Base-by-base conservation (phyloP, 2,888 invertebrate species). In the Psococerastis gibbosa region DNA sequence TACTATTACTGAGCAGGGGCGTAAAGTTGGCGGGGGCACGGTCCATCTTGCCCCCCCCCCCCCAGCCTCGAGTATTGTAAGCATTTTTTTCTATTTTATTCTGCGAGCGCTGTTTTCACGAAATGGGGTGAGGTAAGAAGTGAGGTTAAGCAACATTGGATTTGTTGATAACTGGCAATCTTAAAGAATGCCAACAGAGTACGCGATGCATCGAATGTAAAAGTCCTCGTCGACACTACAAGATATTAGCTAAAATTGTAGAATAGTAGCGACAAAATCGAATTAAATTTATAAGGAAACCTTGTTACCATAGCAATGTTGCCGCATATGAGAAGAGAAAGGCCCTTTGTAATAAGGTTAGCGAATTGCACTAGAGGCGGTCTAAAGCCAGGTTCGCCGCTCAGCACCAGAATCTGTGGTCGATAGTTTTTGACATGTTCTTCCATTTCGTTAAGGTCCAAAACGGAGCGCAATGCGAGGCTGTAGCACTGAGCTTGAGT, bases 341-440 rank as follows among this genome's bases (percentile, higher is more conserved):
- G 78, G 51, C 85, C 75, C 60, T 92, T 94, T 9, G 94, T 94
- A 50, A 98, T 81, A 52, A 85, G 72, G 57, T 82, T 75, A 1
- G 82, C 92, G 52, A 98, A 78, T 61, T 95, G 92, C 1, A 95
- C 70, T 0, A 98, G 67, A 1, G 89, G 82, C 1, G 94, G 92
- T 23, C 97, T 68, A 2, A 74, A 67, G 48, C 78, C 77, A 0
- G 94, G 91, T 47, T 78, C 66, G 1, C 94, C 95, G 2, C 80
- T 73, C 32, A 97, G 66, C 23, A 92, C 81, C 53, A 97, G 64
- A 47, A 83, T 70, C 64, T 97, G 94, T 0, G 97, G 97, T 58
- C 87, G 78, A 63, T 91, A 97, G 66, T 95, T 97, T 65, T 97
- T 97, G 15, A 97, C 94, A 60, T 98, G 97, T 55, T 95, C 95